Base-by-base conservation (phyloP, 2,888 invertebrate genomes). In the Calameuta idolon region DNA sequence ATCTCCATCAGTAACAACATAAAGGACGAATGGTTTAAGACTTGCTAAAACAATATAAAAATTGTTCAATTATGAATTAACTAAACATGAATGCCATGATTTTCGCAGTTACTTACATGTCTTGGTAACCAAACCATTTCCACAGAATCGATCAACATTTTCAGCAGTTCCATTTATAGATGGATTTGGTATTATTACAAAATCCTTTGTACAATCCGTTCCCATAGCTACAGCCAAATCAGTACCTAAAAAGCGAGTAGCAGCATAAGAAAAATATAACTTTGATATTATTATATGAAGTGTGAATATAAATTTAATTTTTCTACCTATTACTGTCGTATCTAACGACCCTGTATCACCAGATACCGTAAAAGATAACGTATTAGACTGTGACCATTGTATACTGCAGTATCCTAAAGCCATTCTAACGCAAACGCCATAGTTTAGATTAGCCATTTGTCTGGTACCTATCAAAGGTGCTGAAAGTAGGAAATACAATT, bases 361-460 rank as follows among this genome's bases (percentile, higher is more conserved):
- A 0, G 95, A 94, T 76, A 96, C 91, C 0, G 96, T 95, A 90
- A 96, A 96, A 0, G 96, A 95, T 83, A 92, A 94, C 0, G 91
- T 81, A 86, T 94, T 94, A 1, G 90, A 85, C 84, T 93, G 92
- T 23, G 91, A 92, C 93, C 96, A 96, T 81, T 94, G 94, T 79
- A 97, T 96, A 34, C 93, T 92, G 87, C 97, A 97, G 88, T 93
- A 95, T 15, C 96, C 96, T 0, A 95, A 93, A 75, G 93, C 94
- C 94, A 95, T 95, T 85, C 94, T 92, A 33, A 97, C 93, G 85
- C 97, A 97, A 76, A 96, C 94, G 5, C 96, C 96, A 88, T 97
- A 97, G 90, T 95, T 94, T 81, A 94, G 92, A 88, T 95, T 95
- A 2, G 93, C 94, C 78, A 97, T 92, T 90, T 97, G 95, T 40